Conservation (phyloP, 2,797 vertebrate species). For the Malacoraja senta region DNA sequence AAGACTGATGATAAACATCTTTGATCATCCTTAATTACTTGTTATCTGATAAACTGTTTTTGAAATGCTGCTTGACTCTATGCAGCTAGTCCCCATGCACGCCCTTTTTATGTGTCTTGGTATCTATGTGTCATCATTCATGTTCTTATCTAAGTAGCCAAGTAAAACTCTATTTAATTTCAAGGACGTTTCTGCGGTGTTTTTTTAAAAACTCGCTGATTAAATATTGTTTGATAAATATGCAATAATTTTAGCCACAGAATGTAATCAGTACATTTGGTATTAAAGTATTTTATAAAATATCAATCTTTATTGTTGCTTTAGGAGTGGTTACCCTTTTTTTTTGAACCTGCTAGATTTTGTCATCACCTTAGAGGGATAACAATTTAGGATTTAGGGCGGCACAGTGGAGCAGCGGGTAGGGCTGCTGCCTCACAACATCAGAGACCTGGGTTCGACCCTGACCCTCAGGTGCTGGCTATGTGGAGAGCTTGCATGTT, state of each 20-base stretch:
- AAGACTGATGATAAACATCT: too few species aligned
- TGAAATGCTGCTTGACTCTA: background rate
- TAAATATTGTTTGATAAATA: background rate
- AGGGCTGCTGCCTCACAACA: too few species aligned
- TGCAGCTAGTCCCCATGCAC: background rate
- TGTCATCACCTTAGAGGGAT: too few species aligned
- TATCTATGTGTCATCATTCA: background rate
- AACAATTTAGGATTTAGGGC: too few species aligned
- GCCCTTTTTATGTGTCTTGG: background rate
- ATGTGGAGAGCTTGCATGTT: too few species aligned
- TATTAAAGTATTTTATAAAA: too few species aligned
- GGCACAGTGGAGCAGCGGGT: too few species aligned
- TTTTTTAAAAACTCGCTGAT: background rate
- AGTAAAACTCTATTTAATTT: background rate
- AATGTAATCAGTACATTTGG: background rate
- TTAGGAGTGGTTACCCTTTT: background rate
- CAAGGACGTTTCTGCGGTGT: background rate
- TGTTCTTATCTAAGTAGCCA: background rate
- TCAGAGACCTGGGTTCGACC: too few species aligned
- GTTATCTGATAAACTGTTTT: background rate
- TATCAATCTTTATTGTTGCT: background rate
- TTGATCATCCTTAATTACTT: background rate
- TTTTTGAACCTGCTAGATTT: too few species aligned
- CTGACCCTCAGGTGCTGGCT: too few species aligned
- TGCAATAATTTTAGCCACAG: background rate